These are phyloP conservation scores for Falco columbarius DNA, from an alignment of 2,797 vertebrate genomes.

Conservation along the genomic window DNA sequence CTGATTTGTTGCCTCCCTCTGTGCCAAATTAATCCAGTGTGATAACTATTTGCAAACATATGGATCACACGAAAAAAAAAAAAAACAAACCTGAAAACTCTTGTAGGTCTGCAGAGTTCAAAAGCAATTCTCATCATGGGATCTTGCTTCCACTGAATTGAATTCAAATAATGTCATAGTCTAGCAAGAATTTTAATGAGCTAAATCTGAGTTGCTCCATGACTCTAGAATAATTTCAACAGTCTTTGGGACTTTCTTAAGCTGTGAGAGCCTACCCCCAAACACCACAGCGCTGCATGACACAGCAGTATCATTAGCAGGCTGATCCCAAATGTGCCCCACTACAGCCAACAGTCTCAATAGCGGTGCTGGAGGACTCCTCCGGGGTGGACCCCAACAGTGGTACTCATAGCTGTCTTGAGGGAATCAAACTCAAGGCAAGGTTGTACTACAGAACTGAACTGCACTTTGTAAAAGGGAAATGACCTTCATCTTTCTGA, in stretches of 20 bases:
- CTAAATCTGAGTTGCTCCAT: not conserved
- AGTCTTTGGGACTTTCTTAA: not conserved
- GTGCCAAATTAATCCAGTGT: not conserved
- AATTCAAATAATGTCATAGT: not conserved
- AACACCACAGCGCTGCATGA: not conserved
- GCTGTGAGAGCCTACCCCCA: not conserved
- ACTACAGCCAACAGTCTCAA: not conserved
- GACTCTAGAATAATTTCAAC: not conserved
- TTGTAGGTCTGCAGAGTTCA: not conserved
- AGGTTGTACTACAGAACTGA: not conserved
- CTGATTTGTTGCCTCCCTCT: not conserved
- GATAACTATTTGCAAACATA: constrained; percentile 9
- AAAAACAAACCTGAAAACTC: not conserved
- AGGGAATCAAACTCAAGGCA: not conserved
- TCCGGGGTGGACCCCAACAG: not conserved
- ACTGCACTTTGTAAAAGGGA: not conserved
- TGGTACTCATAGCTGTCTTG: no score
- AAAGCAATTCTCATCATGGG: not conserved
- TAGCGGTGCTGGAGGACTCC: not conserved
- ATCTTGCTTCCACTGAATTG: not conserved
- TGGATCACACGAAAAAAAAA: not conserved
- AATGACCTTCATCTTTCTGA: not conserved
- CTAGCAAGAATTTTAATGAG: constrained; percentile 18
- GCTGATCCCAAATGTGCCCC: not conserved
- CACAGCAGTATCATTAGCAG: not conserved